Evolutionary conservation across 2,797 vertebrate genomes (phyloP).

Genomic region (Carcharodon carcharias): DNA sequence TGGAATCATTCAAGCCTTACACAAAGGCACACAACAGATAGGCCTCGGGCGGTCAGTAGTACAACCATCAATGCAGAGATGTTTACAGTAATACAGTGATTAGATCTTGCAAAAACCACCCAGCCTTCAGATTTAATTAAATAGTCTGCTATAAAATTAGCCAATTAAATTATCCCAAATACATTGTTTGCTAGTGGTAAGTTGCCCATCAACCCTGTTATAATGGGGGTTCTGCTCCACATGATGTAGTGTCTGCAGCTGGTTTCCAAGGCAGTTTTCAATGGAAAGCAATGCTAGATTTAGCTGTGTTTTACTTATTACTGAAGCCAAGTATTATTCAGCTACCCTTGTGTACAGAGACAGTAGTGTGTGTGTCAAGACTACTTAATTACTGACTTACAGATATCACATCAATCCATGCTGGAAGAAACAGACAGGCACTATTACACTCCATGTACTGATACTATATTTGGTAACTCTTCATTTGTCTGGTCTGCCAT

Average conservation of each 20-base stretch:
- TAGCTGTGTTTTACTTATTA: neutral
- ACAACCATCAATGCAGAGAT: neutral
- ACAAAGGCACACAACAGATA: conserved; percentile 3
- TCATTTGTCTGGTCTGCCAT: neutral
- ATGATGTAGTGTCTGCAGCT: conserved; percentile 24
- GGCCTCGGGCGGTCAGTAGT: neutral
- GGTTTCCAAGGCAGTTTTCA: neutral
- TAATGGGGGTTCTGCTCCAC: conserved; percentile 30
- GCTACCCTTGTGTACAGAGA: conserved; percentile 11
- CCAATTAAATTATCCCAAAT: conserved; percentile 29
- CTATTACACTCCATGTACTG: neutral
- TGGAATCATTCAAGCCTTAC: neutral
- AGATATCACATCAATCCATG: conserved; percentile 25
- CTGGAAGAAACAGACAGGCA: neutral
- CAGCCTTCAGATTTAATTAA: conserved; percentile 34
- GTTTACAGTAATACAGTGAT: conserved; percentile 28
- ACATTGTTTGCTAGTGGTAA: conserved; percentile 28
- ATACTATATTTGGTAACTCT: neutral
- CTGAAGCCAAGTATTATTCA: conserved; percentile 9
- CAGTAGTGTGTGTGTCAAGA: conserved; percentile 22
- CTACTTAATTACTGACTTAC: neutral
- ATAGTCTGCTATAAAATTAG: conserved; percentile 27
- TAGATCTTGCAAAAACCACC: conserved; percentile 16
- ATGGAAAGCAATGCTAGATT: neutral
- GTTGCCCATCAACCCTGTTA: conserved; percentile 8